phyloP scores from a whole-genome alignment of 1,140 invertebrate genomes.

The Ostrea edulis region DNA sequence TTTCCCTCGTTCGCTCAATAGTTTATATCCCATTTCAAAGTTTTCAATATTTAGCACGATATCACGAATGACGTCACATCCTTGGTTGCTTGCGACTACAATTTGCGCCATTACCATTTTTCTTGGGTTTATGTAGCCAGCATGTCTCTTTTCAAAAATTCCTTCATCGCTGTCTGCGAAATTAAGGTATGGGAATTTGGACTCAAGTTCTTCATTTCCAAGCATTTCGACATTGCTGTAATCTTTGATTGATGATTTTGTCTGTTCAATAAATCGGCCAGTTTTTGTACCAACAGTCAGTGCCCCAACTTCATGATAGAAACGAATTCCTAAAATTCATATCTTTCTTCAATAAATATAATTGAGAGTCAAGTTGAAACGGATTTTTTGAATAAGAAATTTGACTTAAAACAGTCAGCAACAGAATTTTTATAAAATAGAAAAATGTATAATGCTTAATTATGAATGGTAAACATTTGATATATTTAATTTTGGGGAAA shows the following conservation, averaged over 20 bases:
- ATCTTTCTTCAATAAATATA: too few species aligned
- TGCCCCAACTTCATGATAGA: conserved; percentile 63
- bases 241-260: neutral
- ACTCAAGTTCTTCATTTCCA: neutral
- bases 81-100: conserved; percentile 42
- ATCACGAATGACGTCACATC: conserved; percentile 56
- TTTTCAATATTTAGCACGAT: conserved; percentile 35
- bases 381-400: too few species aligned
- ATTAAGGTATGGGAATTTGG: conserved; percentile 49
- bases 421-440: too few species aligned
- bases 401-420: too few species aligned
- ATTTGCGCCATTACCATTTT: conserved; percentile 48
- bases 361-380: too few species aligned
- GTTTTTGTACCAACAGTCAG: conserved; percentile 49
- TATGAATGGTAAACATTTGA: neutral
- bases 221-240: neutral
- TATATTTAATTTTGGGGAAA: neutral
- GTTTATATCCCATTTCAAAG: neutral
- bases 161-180: conserved; percentile 41
- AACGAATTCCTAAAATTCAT: conserved; percentile 57
- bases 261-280: conserved; percentile 37
- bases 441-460: too few species aligned
- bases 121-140: conserved; percentile 58
- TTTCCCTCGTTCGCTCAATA: conserved; percentile 53
- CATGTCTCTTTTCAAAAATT: conserved; percentile 29